These are phyloP conservation scores for Pogonomyrmex californicus DNA, from an alignment of 1,140 invertebrate genomes.

Conservation along the genomic window DNA sequence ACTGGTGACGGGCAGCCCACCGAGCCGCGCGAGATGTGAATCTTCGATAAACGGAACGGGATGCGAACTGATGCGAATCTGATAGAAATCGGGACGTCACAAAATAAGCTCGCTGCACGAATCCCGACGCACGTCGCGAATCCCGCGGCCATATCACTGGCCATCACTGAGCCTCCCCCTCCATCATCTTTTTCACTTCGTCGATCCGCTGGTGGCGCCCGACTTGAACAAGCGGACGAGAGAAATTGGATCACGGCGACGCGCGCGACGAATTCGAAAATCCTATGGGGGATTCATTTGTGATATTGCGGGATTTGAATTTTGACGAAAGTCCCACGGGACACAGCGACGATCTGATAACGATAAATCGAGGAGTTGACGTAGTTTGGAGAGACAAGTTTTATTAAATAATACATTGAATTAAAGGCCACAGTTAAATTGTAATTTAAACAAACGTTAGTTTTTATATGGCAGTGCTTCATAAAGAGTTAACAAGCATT, in stretches of 20 bases:
- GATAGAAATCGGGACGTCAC: conserved; percentile 50
- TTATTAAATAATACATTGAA: conserved; percentile 42
- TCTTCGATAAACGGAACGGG: neutral
- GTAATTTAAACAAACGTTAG: neutral
- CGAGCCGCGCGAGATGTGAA: neutral
- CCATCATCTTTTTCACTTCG: neutral
- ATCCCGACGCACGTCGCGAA: conserved; percentile 72
- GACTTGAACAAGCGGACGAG: conserved; percentile 64
- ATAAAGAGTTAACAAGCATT: neutral
- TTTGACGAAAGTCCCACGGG: no score
- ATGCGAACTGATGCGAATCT: neutral
- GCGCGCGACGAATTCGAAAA: conserved; percentile 52
- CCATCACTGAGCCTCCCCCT: conserved; percentile 26
- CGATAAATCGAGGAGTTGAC: neutral
- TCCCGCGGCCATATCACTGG: conserved; percentile 82
- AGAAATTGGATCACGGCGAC: conserved; percentile 67
- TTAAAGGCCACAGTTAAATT: neutral
- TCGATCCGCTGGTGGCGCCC: conserved; percentile 57
- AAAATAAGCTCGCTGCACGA: conserved; percentile 72
- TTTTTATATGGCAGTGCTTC: conserved; percentile 34
- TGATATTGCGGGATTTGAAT: neutral
- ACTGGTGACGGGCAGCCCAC: neutral
- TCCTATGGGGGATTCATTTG: neutral
- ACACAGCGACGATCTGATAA: neutral
- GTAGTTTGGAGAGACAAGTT: neutral